A percentile compares a stretch with the other conserved stretches of the same genome.
phyloP scores from a whole-genome alignment of 2,113 vertebrate species.

The Turnix velox region DNA sequence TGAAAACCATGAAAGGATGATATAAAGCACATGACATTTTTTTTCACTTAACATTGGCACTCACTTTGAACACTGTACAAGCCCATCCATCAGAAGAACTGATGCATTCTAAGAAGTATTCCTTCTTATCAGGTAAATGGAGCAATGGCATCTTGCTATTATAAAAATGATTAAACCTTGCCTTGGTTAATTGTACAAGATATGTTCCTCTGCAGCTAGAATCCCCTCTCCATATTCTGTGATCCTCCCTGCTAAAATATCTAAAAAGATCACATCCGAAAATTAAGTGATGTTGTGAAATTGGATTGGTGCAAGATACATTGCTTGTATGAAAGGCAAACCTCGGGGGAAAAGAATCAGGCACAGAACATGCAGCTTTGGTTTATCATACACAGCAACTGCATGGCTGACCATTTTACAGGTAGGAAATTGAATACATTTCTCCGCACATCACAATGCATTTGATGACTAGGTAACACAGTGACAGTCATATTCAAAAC shows the following conservation, averaged over 20 bases:
- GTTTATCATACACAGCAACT: constrained; percentile 13
- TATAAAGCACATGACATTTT: constrained; percentile 31
- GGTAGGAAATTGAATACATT: background rate
- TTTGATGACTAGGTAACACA: constrained; percentile 3
- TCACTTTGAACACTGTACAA: constrained; percentile 50
- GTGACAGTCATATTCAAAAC: background rate
- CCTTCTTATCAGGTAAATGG: constrained; percentile 63
- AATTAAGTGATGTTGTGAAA: constrained; percentile 23
- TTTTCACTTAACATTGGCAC: constrained; percentile 42
- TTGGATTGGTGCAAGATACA: background rate
- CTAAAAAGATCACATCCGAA: constrained; percentile 38
- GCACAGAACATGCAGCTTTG: background rate
- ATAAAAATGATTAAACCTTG: constrained; percentile 62
- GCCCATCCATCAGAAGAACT: constrained; percentile 61
- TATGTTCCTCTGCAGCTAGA: constrained; percentile 29
- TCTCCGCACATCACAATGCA: background rate
- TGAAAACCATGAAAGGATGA: constrained; percentile 32
- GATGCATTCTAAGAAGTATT: constrained; percentile 64
- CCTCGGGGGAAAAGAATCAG: background rate
- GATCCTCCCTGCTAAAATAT: background rate
- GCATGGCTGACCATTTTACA: constrained; percentile 7
- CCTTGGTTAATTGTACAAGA: constrained; percentile 58
- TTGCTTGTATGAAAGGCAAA: constrained; percentile 29
- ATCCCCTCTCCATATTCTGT: background rate
- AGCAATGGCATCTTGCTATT: constrained; percentile 50